A percentile compares a stretch with the other conserved stretches of the same genome.
Evolutionary conservation across 2,113 vertebrate genomes (phyloP).

Genomic region (Calidris pugnax): DNA sequence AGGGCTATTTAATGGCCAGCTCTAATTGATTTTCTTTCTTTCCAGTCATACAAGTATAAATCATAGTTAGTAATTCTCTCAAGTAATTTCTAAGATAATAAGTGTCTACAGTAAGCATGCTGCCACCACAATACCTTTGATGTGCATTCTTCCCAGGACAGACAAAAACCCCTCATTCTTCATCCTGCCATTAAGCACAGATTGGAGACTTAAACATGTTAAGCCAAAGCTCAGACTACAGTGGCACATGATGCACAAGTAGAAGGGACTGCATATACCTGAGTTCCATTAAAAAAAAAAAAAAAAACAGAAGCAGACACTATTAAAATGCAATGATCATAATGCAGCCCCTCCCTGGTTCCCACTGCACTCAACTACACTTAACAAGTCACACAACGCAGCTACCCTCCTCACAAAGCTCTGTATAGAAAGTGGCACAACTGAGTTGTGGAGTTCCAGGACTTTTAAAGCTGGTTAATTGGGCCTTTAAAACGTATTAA

Average conservation of each 20-base stretch:
- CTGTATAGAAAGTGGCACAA: background rate
- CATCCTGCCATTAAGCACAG: background rate
- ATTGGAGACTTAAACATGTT: background rate
- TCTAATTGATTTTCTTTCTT: constrained; percentile 38
- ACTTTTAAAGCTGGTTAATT: background rate
- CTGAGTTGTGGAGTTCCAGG: background rate
- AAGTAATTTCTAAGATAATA: background rate
- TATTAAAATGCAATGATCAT: background rate
- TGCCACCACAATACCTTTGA: background rate
- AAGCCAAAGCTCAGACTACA: background rate
- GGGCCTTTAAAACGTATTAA: background rate
- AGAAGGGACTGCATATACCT: background rate
- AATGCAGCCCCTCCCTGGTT: constrained; percentile 7
- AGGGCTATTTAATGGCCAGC: background rate
- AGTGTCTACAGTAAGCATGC: background rate
- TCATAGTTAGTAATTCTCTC: constrained; percentile 3
- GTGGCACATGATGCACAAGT: background rate
- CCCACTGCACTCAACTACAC: background rate
- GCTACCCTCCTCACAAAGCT: background rate
- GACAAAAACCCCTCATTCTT: background rate
- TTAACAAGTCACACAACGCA: background rate
- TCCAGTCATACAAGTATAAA: background rate
- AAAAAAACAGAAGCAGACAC: background rate
- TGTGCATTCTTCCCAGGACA: background rate
- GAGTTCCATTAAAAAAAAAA: background rate